Evolutionary conservation across 2,888 invertebrate species (phyloP).

Genomic region (Mythimna ferrago): DNA sequence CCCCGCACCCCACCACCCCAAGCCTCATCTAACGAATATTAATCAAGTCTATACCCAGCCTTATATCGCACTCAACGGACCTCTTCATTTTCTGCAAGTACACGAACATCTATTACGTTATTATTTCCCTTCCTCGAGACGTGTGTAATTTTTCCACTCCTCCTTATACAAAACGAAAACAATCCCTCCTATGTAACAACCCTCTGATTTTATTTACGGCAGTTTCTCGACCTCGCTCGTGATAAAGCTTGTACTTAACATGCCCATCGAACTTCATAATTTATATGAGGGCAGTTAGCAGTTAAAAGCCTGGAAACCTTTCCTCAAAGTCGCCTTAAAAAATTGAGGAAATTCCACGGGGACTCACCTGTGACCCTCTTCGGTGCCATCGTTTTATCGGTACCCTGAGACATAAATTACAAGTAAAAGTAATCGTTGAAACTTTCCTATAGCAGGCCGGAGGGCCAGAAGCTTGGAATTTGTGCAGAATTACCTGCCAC

Average conservation of each 20-base stretch:
- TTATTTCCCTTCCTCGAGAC: constrained; percentile 60
- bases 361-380: constrained; percentile 85
- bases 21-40: constrained; percentile 78
- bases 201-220: constrained; percentile 53
- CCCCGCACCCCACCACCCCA: constrained; percentile 65
- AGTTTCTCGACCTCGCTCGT: constrained; percentile 48
- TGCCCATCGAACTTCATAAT: constrained; percentile 66
- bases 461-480: constrained; percentile 83
- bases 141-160: constrained; percentile 61
- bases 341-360: constrained; percentile 74
- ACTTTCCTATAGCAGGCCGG: constrained; percentile 83
- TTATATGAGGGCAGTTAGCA: constrained; percentile 68
- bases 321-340: constrained; percentile 69
- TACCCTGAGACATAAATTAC: constrained; percentile 87
- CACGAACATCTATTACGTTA: constrained; percentile 63
- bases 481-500: constrained; percentile 92
- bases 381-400: constrained; percentile 83
- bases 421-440: constrained; percentile 89
- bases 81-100: constrained; percentile 75
- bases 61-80: constrained; percentile 70
- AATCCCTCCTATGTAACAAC: constrained; percentile 53
- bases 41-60: constrained; percentile 75
- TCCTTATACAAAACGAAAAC: constrained; percentile 53
- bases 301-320: constrained; percentile 69
- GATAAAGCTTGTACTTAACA: constrained; percentile 60